Evolutionary conservation across 2,113 vertebrate species (phyloP), one percentile per base, ranked within the genome.

Genomic region (Rhynchomys soricoides): DNA sequence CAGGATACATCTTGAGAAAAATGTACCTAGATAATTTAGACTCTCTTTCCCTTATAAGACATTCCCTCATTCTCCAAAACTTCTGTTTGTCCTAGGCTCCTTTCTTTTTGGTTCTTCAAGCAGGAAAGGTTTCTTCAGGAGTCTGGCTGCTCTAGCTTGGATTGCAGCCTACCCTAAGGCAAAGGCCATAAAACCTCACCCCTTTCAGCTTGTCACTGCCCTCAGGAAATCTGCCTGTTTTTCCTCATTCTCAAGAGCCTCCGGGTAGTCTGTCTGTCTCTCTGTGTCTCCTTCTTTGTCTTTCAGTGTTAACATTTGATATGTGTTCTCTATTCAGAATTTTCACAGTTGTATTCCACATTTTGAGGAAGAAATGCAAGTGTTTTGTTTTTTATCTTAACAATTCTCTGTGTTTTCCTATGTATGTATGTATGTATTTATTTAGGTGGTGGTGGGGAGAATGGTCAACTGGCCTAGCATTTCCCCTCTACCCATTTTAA

Each of bases 381-480:
- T 93, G 93, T 50, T 90, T 5, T 92, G 26, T 92, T 96, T 95
- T 81, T 89, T n/a, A 96, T 73, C 40, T 87, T 89, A 89, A 85
- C 37, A 45, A 85, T 90, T 93, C 62, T 93, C 68, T 83, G 0
- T 86, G 64, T 64, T 91, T 59, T 75, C 57, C 15, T 93, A 62
- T 93, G n/a, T 96, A 78, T 79, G 95, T 68, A 7, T n/a, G 95
- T 68, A 94, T 66, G 31, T 66, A 66, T 68, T 68, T 68, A 34
- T 66, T 66, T 66, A 31, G 64, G 64, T 66, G 64, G 29, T 29
- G 3, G 5, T 31, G 88, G 85, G 50, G 48, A 40, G 68, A 62
- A 85, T 57, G 26, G 21, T 40, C 59, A 62, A 55, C 45, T 93
- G 89, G 48, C 94, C 79, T 93, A 83, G 26, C 88, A 82, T 94